Evolutionary conservation across 2,888 invertebrate genomes (phyloP).

Genomic region (Erpobdella octoculata): DNA sequence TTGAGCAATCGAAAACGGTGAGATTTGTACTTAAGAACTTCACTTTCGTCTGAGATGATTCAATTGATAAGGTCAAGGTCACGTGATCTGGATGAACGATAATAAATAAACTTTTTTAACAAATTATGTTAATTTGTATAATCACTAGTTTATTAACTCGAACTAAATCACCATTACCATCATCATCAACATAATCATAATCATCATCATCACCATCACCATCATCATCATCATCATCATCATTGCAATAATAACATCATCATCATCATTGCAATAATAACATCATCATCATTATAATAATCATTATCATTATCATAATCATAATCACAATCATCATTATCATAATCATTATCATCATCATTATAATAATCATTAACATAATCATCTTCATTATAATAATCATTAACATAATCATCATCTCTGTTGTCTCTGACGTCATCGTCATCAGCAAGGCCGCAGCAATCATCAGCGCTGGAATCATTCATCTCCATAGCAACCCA

Average conservation of each 20-base stretch:
- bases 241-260: not conserved
- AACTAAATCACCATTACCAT: not conserved
- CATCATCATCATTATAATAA: not conserved
- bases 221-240: conserved; percentile 8
- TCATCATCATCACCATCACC: not conserved
- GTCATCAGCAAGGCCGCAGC: no score
- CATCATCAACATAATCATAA: not conserved
- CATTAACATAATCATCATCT: not conserved
- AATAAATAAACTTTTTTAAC: not conserved
- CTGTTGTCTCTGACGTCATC: no score
- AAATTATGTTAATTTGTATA: not conserved
- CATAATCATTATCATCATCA: not conserved
- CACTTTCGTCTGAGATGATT: conserved; percentile 45
- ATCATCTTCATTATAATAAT: not conserved
- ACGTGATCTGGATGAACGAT: conserved; percentile 42
- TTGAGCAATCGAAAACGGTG: conserved; percentile 50
- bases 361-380: not conserved
- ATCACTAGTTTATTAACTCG: not conserved
- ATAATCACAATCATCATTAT: no score
- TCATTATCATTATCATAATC: not conserved
- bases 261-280: not conserved
- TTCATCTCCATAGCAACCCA: not conserved
- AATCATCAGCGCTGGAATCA: not conserved
- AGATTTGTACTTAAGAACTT: conserved; percentile 47
- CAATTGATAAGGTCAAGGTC: conserved; percentile 44